A percentile compares a stretch with the other conserved stretches of the same genome.
phyloP scores from a whole-genome alignment of 2,797 vertebrate species.

The Psittacula echo region DNA sequence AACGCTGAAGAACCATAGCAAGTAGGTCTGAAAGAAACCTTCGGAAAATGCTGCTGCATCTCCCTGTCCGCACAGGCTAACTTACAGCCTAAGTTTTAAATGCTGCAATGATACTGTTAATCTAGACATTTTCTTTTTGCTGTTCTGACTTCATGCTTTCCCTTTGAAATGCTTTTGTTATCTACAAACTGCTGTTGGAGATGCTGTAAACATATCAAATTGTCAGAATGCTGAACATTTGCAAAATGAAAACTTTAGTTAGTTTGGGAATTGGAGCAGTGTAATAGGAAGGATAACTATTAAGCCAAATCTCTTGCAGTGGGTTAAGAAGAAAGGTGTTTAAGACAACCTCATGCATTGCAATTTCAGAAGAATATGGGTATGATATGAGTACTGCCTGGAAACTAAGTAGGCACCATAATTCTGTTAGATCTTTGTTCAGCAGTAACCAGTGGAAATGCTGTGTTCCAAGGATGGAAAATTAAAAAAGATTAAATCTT shows the following conservation, averaged over 20 bases:
- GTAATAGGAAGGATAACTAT: neutral
- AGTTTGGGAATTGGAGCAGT: neutral
- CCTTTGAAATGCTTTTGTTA: constrained; percentile 5
- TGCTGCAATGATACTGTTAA: neutral
- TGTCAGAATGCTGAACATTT: constrained; percentile 5
- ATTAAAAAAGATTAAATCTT: neutral
- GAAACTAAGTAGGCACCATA: neutral
- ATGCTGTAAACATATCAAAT: constrained; percentile 7
- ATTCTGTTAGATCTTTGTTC: neutral
- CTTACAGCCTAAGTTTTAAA: neutral
- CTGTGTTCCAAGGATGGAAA: neutral
- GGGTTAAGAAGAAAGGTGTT: neutral
- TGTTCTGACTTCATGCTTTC: neutral
- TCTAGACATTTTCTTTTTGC: neutral
- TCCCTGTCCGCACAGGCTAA: neutral
- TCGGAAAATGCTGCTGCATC: neutral
- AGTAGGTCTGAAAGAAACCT: neutral
- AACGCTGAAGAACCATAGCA: neutral
- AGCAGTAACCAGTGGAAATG: neutral
- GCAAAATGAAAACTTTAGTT: neutral
- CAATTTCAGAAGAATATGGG: neutral
- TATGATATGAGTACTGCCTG: neutral
- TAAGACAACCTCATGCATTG: neutral
- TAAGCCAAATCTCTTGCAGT: neutral
- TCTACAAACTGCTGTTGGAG: neutral